Percentiles rank a stretch among this genome's conserved stretches.
Evolutionary conservation across 1,140 invertebrate species (phyloP).

Genomic region (Arctopsyche grandis): DNA sequence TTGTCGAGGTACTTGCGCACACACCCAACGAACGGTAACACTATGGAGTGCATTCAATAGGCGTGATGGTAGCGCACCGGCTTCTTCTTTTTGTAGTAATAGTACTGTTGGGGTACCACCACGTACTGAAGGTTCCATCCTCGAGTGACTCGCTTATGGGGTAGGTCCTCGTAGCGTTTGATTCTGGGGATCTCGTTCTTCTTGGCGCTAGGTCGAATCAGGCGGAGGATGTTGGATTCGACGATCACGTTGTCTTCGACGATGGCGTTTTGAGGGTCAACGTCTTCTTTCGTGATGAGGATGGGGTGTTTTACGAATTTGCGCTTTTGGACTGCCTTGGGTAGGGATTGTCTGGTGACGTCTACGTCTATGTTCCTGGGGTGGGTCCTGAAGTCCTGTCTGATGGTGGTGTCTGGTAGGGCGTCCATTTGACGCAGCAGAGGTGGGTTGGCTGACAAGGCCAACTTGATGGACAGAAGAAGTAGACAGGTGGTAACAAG

Average conservation of each 20-base stretch:
- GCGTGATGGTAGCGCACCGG: neutral
- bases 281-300: slow-evolving; percentile 53
- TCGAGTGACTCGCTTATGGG: slow-evolving; percentile 60
- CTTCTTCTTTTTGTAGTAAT: slow-evolving; percentile 47
- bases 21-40: slow-evolving; percentile 12
- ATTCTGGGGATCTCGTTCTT: slow-evolving; percentile 54
- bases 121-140: slow-evolving; percentile 67
- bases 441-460: neutral
- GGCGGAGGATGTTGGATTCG: slow-evolving; percentile 62
- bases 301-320: slow-evolving; percentile 52
- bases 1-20: neutral
- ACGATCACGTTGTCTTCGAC: slow-evolving; percentile 63
- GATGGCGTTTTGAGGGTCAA: slow-evolving; percentile 59
- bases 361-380: slow-evolving; percentile 54
- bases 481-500: slow-evolving; percentile 16
- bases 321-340: neutral
- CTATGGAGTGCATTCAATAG: neutral
- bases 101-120: slow-evolving; percentile 60
- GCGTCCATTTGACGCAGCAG: neutral
- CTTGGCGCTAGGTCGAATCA: slow-evolving; percentile 58
- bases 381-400: slow-evolving; percentile 17
- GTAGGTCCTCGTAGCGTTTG: slow-evolving; percentile 48
- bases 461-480: slow-evolving; percentile 22
- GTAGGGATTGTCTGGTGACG: slow-evolving; percentile 3
- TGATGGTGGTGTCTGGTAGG: slow-evolving; percentile 27